These are phyloP conservation scores for Leucoraja erinaceus DNA, from an alignment of 2,113 vertebrate species.

Conservation along the genomic window DNA sequence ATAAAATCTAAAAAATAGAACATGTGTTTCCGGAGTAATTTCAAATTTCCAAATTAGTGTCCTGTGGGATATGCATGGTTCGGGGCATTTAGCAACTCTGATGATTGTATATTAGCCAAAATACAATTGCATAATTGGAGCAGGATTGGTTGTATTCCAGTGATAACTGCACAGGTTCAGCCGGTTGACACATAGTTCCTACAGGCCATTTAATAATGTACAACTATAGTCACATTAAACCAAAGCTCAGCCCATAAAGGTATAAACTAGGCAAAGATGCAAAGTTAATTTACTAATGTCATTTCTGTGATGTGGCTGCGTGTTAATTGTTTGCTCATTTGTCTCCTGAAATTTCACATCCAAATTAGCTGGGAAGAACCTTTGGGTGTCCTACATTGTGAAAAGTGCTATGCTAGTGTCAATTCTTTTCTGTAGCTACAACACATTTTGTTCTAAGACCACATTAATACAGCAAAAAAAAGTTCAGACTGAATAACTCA, in stretches of 20 bases:
- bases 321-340: background rate
- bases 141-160: background rate
- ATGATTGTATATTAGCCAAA: background rate
- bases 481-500: background rate
- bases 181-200: background rate
- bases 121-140: background rate
- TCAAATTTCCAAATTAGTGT: background rate
- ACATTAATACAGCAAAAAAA: background rate
- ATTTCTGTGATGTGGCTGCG: background rate
- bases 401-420: too few relatives aligned
- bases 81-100: background rate
- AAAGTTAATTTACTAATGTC: background rate
- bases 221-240: background rate
- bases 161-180: background rate
- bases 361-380: background rate
- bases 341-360: too few relatives aligned
- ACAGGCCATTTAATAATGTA: background rate
- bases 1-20: slow-evolving; percentile 8
- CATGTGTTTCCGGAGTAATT: background rate
- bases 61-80: background rate
- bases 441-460: background rate
- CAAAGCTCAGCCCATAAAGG: background rate
- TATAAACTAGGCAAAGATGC: background rate
- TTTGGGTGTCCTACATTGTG: too few relatives aligned
- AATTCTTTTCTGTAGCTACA: background rate